Conservation (phyloP, 2,113 vertebrate genomes). For the Dromaius novaehollandiae region DNA sequence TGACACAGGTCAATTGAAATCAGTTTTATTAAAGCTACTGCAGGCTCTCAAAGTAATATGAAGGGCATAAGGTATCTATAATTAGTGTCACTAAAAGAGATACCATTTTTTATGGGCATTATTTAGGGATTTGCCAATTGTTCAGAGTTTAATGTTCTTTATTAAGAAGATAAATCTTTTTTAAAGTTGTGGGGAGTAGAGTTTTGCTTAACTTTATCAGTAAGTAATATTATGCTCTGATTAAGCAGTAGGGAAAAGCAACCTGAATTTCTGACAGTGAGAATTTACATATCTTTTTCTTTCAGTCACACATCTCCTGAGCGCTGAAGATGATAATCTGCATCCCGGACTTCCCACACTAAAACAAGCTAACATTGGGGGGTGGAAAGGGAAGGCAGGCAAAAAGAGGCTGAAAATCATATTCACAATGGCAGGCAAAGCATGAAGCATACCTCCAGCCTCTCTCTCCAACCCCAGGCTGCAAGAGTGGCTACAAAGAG, state of each 20-base stretch:
- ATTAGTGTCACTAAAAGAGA: conserved; percentile 23
- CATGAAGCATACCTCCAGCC: not conserved
- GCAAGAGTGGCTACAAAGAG: not conserved
- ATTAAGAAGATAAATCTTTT: not conserved
- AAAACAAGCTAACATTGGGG: not conserved
- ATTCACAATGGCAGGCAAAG: not conserved
- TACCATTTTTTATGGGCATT: conserved; percentile 6
- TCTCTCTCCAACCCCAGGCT: not conserved
- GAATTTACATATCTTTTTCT: not conserved
- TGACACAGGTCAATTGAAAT: not conserved
- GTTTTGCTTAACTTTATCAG: not conserved
- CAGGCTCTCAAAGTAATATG: not conserved
- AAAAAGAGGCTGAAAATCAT: not conserved
- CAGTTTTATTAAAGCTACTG: conserved; percentile 2
- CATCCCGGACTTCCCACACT: not conserved
- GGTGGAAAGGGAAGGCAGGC: not conserved
- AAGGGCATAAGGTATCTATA: conserved; percentile 5
- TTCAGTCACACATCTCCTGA: not conserved
- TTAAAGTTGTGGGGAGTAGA: not conserved
- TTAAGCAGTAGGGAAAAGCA: not conserved
- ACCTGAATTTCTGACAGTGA: not conserved
- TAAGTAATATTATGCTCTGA: not conserved
- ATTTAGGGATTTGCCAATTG: not conserved
- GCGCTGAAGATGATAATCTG: not conserved
- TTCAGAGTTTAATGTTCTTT: conserved; percentile 3